phyloP scores from a whole-genome alignment of 2,888 invertebrate species.

The Brachypalpus laphriformis region DNA sequence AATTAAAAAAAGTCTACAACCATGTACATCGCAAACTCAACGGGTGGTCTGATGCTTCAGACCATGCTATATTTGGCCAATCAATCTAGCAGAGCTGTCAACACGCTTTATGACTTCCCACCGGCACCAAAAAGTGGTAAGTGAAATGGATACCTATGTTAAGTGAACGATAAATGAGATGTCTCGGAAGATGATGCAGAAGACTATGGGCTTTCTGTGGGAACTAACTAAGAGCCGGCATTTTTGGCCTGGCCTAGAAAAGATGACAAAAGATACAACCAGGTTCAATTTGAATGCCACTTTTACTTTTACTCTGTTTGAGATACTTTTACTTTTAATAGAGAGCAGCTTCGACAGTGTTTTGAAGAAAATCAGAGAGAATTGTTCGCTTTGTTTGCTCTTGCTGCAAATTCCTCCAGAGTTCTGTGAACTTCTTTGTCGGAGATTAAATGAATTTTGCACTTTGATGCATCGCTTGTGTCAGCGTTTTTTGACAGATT shows the following conservation, averaged over 20 bases:
- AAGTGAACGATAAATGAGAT: neutral
- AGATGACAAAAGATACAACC: too few relatives aligned
- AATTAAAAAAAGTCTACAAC: slow-evolving; percentile 26
- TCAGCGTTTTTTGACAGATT: neutral
- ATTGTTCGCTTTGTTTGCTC: too few relatives aligned
- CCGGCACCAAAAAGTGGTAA: slow-evolving; percentile 81
- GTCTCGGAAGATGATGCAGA: too few relatives aligned
- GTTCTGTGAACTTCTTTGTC: neutral
- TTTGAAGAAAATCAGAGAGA: neutral
- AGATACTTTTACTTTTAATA: slow-evolving; percentile 6
- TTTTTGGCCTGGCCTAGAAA: slow-evolving; percentile 30
- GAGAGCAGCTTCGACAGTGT: neutral
- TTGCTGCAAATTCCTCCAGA: neutral
- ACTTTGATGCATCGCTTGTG: neutral
- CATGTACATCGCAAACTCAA: slow-evolving; percentile 81
- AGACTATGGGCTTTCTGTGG: too few relatives aligned
- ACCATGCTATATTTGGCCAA: slow-evolving; percentile 83
- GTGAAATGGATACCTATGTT: slow-evolving; percentile 66
- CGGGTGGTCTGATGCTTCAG: slow-evolving; percentile 82
- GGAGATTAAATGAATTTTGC: neutral
- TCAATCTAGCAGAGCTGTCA: slow-evolving; percentile 80
- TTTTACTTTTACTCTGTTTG: slow-evolving; percentile 36
- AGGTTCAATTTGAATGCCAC: slow-evolving; percentile 1
- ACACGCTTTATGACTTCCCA: slow-evolving; percentile 80
- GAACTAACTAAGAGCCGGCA: slow-evolving; percentile 31